A percentile compares a stretch with the other conserved stretches of the same genome.
Conservation (phyloP, 2,888 invertebrate species). For the Fissipunctia ypsillon region DNA sequence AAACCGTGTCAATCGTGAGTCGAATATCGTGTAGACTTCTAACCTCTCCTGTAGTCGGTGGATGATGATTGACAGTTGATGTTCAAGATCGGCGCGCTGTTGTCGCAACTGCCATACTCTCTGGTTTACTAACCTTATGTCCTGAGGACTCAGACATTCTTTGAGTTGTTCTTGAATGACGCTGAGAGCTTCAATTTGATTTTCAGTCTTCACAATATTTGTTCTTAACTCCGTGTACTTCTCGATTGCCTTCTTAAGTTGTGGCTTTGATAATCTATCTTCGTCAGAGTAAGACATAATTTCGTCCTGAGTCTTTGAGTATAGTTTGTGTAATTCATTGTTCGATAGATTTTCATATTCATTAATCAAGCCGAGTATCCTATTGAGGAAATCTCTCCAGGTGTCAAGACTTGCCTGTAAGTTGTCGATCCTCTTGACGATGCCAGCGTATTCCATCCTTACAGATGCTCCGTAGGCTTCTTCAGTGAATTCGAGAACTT, state of each 20-base stretch:
- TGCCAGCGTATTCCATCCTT: slow-evolving; percentile 95
- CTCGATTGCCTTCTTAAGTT: slow-evolving; percentile 92
- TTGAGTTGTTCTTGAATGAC: slow-evolving; percentile 95
- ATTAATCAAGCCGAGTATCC: slow-evolving; percentile 92
- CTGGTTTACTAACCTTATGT: slow-evolving; percentile 95
- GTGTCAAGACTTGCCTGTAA: slow-evolving; percentile 95
- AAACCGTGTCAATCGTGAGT: slow-evolving; percentile 92
- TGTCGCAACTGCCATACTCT: slow-evolving; percentile 94
- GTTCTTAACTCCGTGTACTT: slow-evolving; percentile 91
- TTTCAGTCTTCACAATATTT: slow-evolving; percentile 90
- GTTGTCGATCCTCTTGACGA: slow-evolving; percentile 94
- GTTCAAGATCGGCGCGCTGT: slow-evolving; percentile 95
- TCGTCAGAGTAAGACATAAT: slow-evolving; percentile 90
- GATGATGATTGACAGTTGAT: slow-evolving; percentile 93
- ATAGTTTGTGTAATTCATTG: slow-evolving; percentile 90
- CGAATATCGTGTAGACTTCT: slow-evolving; percentile 93
- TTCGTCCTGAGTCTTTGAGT: slow-evolving; percentile 92
- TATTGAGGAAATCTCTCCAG: slow-evolving; percentile 94
- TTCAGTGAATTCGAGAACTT: slow-evolving; percentile 93
- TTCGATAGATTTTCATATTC: slow-evolving; percentile 92
- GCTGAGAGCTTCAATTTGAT: slow-evolving; percentile 93
- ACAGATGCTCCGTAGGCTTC: slow-evolving; percentile 94
- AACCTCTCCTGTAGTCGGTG: slow-evolving; percentile 94
- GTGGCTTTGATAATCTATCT: slow-evolving; percentile 90
- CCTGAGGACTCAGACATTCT: slow-evolving; percentile 95